phyloP scores from a whole-genome alignment of 2,113 vertebrate species.

The Syngnathus scovelli region DNA sequence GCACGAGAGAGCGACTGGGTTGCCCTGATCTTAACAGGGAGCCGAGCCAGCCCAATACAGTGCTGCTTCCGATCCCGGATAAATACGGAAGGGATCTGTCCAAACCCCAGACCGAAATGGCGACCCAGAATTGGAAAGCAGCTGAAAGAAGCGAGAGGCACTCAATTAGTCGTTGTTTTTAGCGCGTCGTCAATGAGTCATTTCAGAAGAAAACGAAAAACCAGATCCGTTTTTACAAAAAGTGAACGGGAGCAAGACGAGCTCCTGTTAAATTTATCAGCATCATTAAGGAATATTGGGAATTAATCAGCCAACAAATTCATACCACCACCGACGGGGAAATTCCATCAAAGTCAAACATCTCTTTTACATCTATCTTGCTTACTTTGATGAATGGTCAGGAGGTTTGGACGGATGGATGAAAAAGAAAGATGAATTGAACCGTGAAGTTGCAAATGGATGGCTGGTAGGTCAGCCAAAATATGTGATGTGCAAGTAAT shows the following conservation, averaged over 20 bases:
- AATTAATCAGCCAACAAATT: not conserved
- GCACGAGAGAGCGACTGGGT: not conserved
- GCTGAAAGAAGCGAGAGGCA: no score
- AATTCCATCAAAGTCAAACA: conserved; percentile 36
- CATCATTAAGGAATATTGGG: not conserved
- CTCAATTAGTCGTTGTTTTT: no score
- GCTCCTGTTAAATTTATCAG: no score
- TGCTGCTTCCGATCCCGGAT: not conserved
- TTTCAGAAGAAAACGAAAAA: no score
- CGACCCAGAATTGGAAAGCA: not conserved
- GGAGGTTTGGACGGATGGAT: not conserved
- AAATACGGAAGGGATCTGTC: not conserved
- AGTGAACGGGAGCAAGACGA: not conserved
- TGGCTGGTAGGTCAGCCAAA: conserved; percentile 1
- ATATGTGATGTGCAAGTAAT: conserved; percentile 18
- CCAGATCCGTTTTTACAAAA: not conserved
- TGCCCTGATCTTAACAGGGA: not conserved
- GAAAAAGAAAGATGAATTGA: conserved; percentile 25
- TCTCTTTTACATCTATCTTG: conserved; percentile 24
- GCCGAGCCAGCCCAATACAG: not conserved
- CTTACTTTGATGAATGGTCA: conserved; percentile 39
- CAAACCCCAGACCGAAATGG: not conserved
- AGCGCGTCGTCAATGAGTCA: no score
- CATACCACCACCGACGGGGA: not conserved
- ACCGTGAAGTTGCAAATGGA: conserved; percentile 18